Conservation (phyloP, 2,113 vertebrate genomes). For the Xiphias gladius region DNA sequence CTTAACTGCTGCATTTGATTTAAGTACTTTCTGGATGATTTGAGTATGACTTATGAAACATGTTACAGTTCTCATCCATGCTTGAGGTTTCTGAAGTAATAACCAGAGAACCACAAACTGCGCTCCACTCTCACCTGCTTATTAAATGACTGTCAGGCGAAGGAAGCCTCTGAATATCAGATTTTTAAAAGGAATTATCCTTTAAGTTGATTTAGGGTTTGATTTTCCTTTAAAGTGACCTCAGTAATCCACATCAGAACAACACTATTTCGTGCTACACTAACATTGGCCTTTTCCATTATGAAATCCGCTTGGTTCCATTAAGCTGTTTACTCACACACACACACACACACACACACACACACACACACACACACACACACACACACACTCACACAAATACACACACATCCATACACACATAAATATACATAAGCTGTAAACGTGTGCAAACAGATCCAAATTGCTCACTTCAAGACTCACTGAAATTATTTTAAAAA, state of each 20-base stretch:
- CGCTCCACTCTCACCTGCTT: constrained; percentile 50
- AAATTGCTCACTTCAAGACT: constrained; percentile 43
- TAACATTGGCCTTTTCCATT: constrained; percentile 69
- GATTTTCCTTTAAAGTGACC: constrained; percentile 71
- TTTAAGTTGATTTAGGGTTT: constrained; percentile 72
- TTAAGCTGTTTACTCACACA: constrained; percentile 75
- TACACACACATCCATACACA: constrained; percentile 29
- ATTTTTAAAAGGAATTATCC: constrained; percentile 61
- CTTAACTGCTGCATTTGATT: constrained; percentile 69
- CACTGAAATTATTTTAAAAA: constrained; percentile 86
- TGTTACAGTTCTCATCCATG: background rate
- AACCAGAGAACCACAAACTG: constrained; percentile 2
- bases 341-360: constrained; percentile 4
- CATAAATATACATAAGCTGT: constrained; percentile 48
- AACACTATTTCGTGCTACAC: constrained; percentile 59
- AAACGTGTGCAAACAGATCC: constrained; percentile 34
- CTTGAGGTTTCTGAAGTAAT: constrained; percentile 12
- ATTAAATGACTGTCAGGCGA: constrained; percentile 38
- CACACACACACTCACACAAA: constrained; percentile 13
- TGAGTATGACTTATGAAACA: constrained; percentile 25
- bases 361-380: background rate
- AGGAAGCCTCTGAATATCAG: constrained; percentile 47
- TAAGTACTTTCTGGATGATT: constrained; percentile 63
- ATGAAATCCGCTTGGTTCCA: constrained; percentile 78
- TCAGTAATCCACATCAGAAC: constrained; percentile 74